Evolutionary conservation across 2,113 vertebrate genomes (phyloP).

Genomic region (Rhea americana): DNA sequence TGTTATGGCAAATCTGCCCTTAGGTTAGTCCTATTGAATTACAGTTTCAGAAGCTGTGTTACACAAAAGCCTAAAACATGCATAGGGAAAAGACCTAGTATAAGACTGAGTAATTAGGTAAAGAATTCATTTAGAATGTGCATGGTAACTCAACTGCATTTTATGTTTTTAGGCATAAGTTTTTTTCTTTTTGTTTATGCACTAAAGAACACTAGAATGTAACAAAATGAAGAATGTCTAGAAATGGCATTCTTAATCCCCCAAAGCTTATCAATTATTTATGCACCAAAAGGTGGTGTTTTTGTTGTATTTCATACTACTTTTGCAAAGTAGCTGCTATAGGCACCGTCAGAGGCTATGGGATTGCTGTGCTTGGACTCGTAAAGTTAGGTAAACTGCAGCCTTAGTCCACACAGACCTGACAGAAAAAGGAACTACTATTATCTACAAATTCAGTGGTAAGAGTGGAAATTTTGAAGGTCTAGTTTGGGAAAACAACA

Average conservation of each 20-base stretch:
- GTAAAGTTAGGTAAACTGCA: background rate
- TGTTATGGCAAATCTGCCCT: background rate
- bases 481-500: background rate
- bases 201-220: background rate
- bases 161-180: fast-evolving
- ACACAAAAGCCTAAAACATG: background rate
- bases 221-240: background rate
- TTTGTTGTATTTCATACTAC: background rate
- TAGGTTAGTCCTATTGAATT: background rate
- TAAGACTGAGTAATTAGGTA: background rate
- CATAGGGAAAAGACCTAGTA: background rate
- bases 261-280: background rate
- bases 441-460: background rate
- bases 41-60: background rate
- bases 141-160: background rate
- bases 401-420: background rate
- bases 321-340: background rate
- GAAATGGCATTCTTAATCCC: background rate
- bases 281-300: background rate
- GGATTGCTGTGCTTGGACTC: background rate
- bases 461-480: background rate
- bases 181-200: background rate
- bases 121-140: background rate
- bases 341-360: background rate
- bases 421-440: background rate